Conservation (phyloP, 2,888 invertebrate genomes). For the Scelioninae gen. 1 region DNA sequence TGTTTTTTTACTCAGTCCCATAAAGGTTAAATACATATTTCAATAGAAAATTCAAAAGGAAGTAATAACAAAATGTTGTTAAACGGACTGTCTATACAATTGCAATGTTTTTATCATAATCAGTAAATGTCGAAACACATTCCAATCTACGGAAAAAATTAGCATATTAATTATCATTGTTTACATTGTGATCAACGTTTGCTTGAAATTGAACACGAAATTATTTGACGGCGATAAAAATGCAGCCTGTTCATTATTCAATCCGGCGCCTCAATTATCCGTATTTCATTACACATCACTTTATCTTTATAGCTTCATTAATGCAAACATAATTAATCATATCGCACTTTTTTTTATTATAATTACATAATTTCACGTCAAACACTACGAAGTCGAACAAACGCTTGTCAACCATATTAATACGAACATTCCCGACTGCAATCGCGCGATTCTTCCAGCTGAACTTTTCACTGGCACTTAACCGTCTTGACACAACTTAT, state of each 20-base stretch:
- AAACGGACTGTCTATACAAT: too few species aligned
- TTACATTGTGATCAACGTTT: slow-evolving; percentile 15
- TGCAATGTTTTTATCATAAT: neutral
- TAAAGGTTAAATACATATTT: too few species aligned
- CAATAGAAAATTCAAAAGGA: too few species aligned
- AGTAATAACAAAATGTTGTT: too few species aligned
- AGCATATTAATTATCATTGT: slow-evolving; percentile 10
- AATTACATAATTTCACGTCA: slow-evolving; percentile 47
- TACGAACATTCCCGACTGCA: neutral
- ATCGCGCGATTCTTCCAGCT: slow-evolving; percentile 3
- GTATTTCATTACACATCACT: slow-evolving; percentile 24
- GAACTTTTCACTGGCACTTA: slow-evolving; percentile 37
- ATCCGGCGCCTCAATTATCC: slow-evolving; percentile 35
- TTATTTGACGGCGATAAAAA: slow-evolving; percentile 30
- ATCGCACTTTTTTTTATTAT: slow-evolving; percentile 20
- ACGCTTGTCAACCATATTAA: slow-evolving; percentile 11
- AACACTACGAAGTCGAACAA: slow-evolving; percentile 13
- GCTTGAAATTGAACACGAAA: slow-evolving; percentile 11
- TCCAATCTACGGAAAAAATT: neutral
- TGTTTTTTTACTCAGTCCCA: too few species aligned
- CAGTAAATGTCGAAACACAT: neutral
- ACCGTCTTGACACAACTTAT: slow-evolving; percentile 24
- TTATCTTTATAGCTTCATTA: slow-evolving; percentile 52
- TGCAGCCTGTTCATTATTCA: slow-evolving; percentile 24
- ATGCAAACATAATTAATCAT: slow-evolving; percentile 56